Evolutionary conservation across 2,113 vertebrate species (phyloP), one percentile per base, ranked within the genome.

Genomic region (Urocynchramus pylzowi): DNA sequence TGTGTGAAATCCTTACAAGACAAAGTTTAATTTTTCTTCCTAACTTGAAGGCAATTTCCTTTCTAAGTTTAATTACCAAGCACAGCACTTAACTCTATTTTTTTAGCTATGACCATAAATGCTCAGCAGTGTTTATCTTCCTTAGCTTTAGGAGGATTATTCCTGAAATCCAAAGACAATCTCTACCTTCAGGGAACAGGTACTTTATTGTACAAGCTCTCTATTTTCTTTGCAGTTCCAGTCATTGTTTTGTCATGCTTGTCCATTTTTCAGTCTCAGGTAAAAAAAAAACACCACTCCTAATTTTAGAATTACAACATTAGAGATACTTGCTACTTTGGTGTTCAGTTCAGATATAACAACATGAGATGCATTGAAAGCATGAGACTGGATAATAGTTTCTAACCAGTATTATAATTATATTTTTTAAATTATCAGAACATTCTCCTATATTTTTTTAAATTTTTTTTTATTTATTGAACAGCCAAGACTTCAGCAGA

Each of bases 161-260:
- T 81, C 52, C 49, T 87, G 70, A 93, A 92, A 88, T 67, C 42
- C 90, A 86, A 67, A 88, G 75, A 54, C 90, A 95, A 92, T 42
- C 22, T 9, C 28, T 81, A 7, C 35, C 45, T 77, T 61, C 42
- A 61, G 75, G 50, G 42, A 94, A 80, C 12, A 91, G 7, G 24
- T 33, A 54, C 23, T 74, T 63, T 27, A 49, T 45, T 88, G 42
- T 35, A 59, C 16, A 57, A 73, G 14, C 18, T 69, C 47, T 44
- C 76, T 60, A 57, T 64, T 91, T 45, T 60, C 73, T 73, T 61
- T 85, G 49, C 35, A 67, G 61, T 50, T 91, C 33, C 75, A 53
- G 37, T 17, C 49, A 65, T 44, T 15, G 6, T 81, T 86, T 95
- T 94, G 35, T 27, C 41, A 76, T 5, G 5, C 79, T 87, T 57